These are phyloP conservation scores for Mnemiopsis leidyi DNA, from an alignment of 37 sponge, comb jelly and placozoan species.

Conservation along the genomic window DNA sequence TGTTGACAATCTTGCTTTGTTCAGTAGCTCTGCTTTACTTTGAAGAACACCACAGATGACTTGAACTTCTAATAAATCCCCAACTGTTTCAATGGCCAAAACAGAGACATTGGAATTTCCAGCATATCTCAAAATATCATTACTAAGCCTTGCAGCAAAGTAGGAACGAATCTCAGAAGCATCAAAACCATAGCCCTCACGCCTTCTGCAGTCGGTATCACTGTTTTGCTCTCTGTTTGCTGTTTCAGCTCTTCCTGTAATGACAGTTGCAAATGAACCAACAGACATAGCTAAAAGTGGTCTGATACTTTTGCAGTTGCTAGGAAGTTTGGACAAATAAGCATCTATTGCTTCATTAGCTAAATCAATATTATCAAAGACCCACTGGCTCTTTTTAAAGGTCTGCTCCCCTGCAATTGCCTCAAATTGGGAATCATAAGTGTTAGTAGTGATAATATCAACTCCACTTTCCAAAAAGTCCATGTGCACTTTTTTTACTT, in stretches of 20 bases:
- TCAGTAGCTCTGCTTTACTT: not conserved
- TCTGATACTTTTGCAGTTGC: not conserved
- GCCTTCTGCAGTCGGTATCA: not conserved
- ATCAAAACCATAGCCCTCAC: not conserved
- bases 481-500: not conserved
- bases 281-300: conserved; percentile 34
- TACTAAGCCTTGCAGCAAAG: not conserved
- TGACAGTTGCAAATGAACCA: not conserved
- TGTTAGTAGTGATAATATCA: conserved; percentile 5
- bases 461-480: not conserved
- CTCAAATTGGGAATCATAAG: not conserved
- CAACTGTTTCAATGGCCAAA: not conserved
- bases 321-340: not conserved
- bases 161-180: not conserved
- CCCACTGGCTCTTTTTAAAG: not conserved
- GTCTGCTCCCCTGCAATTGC: too few relatives aligned
- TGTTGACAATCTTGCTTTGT: not conserved
- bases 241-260: not conserved
- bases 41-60: not conserved
- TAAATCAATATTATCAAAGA: not conserved
- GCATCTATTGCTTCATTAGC: not conserved
- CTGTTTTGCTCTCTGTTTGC: not conserved
- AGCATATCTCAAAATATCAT: not conserved
- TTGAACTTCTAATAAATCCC: not conserved
- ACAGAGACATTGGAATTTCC: not conserved